These are phyloP conservation scores for Sminthurides bifidus DNA, from an alignment of 1,140 invertebrate genomes.

Conservation along the genomic window DNA sequence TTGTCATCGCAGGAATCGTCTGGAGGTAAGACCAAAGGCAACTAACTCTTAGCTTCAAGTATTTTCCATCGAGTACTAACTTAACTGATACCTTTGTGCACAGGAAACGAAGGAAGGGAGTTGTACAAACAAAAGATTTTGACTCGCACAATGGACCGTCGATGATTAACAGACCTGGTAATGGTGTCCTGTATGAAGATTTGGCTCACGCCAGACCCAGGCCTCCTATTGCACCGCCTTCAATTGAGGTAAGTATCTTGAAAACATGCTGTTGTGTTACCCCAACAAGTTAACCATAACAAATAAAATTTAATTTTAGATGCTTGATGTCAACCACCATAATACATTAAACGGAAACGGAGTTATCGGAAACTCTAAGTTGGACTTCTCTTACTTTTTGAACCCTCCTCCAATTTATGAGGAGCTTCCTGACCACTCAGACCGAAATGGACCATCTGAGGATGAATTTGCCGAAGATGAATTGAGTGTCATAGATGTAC, in stretches of 20 bases:
- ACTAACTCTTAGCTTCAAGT: background rate
- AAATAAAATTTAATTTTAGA: no score
- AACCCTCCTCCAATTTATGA: slow-evolving; percentile 32
- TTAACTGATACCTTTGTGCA: background rate
- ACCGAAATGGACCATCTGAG: slow-evolving; percentile 29
- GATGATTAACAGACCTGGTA: slow-evolving; percentile 20
- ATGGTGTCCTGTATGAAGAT: slow-evolving; percentile 31
- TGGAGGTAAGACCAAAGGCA: slow-evolving; percentile 20
- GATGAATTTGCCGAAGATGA: slow-evolving; percentile 32
- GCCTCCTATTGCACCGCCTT: slow-evolving; percentile 27
- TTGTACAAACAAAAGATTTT: slow-evolving; percentile 31
- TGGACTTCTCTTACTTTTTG: slow-evolving; percentile 31
- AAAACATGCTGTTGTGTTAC: no score
- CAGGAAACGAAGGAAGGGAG: slow-evolving; percentile 30
- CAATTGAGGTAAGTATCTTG: slow-evolving; percentile 30
- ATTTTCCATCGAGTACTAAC: no score
- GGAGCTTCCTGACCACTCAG: slow-evolving; percentile 31
- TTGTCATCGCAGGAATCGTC: slow-evolving; percentile 28
- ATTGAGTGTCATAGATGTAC: slow-evolving; percentile 31
- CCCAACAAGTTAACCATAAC: no score
- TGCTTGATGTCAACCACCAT: slow-evolving; percentile 32
- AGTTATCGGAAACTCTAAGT: slow-evolving; percentile 29
- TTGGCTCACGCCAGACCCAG: slow-evolving; percentile 25
- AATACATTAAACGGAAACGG: slow-evolving; percentile 14
- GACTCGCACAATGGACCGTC: slow-evolving; percentile 26